Evolutionary conservation across 2,888 invertebrate species (phyloP), one percentile per base, ranked within the genome.

Genomic region (Schizaphis graminum): DNA sequence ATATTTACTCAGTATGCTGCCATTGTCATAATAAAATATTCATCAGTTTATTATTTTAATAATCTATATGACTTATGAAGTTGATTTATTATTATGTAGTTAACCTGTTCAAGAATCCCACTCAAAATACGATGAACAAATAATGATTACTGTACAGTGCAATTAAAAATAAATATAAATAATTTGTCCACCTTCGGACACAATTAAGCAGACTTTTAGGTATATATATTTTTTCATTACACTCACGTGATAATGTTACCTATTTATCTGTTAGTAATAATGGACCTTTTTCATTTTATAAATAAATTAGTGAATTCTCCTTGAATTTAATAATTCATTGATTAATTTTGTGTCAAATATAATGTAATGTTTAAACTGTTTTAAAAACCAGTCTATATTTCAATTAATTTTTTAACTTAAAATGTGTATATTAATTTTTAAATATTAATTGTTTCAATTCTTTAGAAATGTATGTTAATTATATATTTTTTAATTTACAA

Each of bases 121-220:
- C 89, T 77, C 67, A 77, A 26, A 61, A 61, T 44, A 16, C 41
- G 21, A 2, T 56, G 35, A 91, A 13, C 24, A 57, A 91, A 91
- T 28, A 35, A 91, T 57, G 13, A 57, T 91, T n/a, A 91, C 44
- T 28, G 86, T 44, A 44, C 47, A 16, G 44, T 47, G 47, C 61
- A 86, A 91, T 91, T 91, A 91, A 86, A 91, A 91, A 91, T 41
- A 56, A 91, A 84, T n/a, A 28, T 4, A 47, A 86, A 86, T 41
- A 86, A 86, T 86, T 91, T 91, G 85, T 91, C 91, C 91, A 44
- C 91, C 91, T 86, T 86, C 91, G 85, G n/a, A 47, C 57, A 57
- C 85, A 26, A 85, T 91, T 53, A 77, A 53, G 84, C 35, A 77
- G 35, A 21, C 21, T 77, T 77, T 3, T 77, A 35, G 21, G 77